Percentiles rank a stretch among this genome's conserved stretches.
Conservation (phyloP, 1,140 invertebrate genomes). For the Holcopasites calliopsidis region DNA sequence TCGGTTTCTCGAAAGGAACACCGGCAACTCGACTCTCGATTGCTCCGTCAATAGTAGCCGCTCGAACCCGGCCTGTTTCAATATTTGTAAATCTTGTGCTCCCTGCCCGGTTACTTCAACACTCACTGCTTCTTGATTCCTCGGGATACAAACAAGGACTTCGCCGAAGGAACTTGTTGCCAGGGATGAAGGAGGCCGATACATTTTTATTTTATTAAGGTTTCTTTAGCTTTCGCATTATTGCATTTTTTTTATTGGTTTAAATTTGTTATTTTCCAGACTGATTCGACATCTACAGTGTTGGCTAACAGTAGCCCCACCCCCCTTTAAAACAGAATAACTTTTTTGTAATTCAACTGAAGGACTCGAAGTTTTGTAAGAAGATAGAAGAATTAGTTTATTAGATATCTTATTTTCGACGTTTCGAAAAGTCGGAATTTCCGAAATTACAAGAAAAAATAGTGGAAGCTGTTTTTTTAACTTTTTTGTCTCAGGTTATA, state of each 20-base stretch:
- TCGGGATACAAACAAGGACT: neutral
- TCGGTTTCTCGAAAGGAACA: slow-evolving; percentile 48
- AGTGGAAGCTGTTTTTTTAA: too few relatives aligned
- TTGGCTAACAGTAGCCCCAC: too few relatives aligned
- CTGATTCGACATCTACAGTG: too few relatives aligned
- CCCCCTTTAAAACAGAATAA: too few relatives aligned
- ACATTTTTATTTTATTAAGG: neutral
- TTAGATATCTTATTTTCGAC: too few relatives aligned
- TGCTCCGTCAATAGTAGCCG: slow-evolving; percentile 28
- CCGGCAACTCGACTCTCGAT: slow-evolving; percentile 35
- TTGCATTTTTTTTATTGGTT: neutral
- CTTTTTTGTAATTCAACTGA: too few relatives aligned
- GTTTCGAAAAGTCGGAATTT: too few relatives aligned
- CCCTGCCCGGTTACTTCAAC: neutral
- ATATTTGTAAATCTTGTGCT: slow-evolving; percentile 49
- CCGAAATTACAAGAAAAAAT: too few relatives aligned
- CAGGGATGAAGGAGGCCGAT: neutral
- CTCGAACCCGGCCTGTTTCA: slow-evolving; percentile 36
- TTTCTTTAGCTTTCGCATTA: neutral
- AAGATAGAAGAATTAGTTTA: too few relatives aligned
- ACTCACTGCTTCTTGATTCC: neutral
- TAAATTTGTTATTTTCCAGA: too few relatives aligned
- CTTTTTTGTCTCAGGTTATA: too few relatives aligned
- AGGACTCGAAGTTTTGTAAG: too few relatives aligned
- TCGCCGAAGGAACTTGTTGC: neutral